Base-by-base conservation (phyloP, 2,888 invertebrate genomes). In the Agrochola macilenta region DNA sequence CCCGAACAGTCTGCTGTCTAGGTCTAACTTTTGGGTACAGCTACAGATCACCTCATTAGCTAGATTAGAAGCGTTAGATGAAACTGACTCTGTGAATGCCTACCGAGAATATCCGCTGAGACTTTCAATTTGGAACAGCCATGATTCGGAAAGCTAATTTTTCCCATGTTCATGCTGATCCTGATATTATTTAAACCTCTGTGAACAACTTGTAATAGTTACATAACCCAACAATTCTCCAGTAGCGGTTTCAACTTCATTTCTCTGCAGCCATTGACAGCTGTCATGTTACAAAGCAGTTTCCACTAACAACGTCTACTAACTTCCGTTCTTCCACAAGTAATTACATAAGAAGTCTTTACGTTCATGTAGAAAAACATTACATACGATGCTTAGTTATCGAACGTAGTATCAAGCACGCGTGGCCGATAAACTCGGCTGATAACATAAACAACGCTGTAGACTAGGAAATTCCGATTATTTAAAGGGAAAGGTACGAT, bases 381-480 rank as follows among this genome's bases (percentile, higher is more conserved):
- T 77, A 83, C 74, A 72, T 46, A 79, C 83, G 26, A 20, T 74
- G 64, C 70, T 71, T 73, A 69, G 83, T 81, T 86, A 82, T 81
- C 71, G 76, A 65, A 69, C 82, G 58, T 83, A 74, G 81, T 81
- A 86, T 88, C 86, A 70, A 79, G 61, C 89, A 83, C 87, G 88
- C 85, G 76, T 84, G 64, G 72, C 78, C 68, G 87, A 86, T 89
- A 78, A 78, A 76, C 79, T 71, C 57, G 17, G 68, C 58, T 82
- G 88, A 89, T 89, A 89, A 68, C 72, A 35, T 63, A 64, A 70
- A 77, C 63, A 80, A 54, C 76, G 68, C 54, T 64, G 78, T 43
- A 69, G 66, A 78, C 61, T 64, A 84, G 84, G 85, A 75, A 79
- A 75, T 58, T 52, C 61, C 66, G 64, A 82, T 83, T 83, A 65